Percentiles rank a stretch among this genome's conserved stretches.
Conservation (phyloP, 92 coral and sea anemone genomes). For the Desmophyllum pertusum region DNA sequence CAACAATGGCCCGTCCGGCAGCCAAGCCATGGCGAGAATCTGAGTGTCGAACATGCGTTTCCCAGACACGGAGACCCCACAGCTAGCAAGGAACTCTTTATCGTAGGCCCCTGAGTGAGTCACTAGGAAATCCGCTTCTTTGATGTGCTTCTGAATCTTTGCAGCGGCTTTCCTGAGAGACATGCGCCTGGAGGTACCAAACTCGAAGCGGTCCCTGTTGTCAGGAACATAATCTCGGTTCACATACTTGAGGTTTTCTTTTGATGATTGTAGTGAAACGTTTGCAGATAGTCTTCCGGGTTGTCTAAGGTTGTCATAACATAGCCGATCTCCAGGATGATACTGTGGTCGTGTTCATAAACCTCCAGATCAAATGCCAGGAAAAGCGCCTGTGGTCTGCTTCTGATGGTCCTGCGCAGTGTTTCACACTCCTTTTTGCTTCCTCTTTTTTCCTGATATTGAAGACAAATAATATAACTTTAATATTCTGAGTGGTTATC, state of each 20-base stretch:
- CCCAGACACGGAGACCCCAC: constrained; percentile 30
- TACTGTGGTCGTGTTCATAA: constrained; percentile 62
- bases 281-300: constrained; percentile 18
- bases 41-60: constrained; percentile 73
- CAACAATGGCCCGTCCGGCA: constrained; percentile 32
- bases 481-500: too few relatives aligned
- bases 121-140: constrained; percentile 53
- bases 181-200: constrained; percentile 66
- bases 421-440: constrained; percentile 32
- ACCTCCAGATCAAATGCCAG: constrained; percentile 72
- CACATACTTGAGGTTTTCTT: constrained; percentile 48
- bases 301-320: constrained; percentile 42
- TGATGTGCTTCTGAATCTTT: constrained; percentile 46
- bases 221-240: constrained; percentile 67
- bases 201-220: constrained; percentile 61
- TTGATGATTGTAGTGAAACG: constrained; percentile 62
- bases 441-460: constrained; percentile 43
- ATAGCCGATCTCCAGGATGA: constrained; percentile 73
- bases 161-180: constrained; percentile 65
- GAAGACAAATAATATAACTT: background rate
- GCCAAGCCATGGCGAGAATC: constrained; percentile 50
- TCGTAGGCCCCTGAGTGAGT: constrained; percentile 66
- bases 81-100: constrained; percentile 40
- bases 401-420: constrained; percentile 18
- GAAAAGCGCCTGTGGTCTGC: constrained; percentile 14